A percentile compares a stretch with the other conserved stretches of the same genome.
Evolutionary conservation across 1,140 invertebrate species (phyloP).

Genomic region (Neotoxoptera formosana): DNA sequence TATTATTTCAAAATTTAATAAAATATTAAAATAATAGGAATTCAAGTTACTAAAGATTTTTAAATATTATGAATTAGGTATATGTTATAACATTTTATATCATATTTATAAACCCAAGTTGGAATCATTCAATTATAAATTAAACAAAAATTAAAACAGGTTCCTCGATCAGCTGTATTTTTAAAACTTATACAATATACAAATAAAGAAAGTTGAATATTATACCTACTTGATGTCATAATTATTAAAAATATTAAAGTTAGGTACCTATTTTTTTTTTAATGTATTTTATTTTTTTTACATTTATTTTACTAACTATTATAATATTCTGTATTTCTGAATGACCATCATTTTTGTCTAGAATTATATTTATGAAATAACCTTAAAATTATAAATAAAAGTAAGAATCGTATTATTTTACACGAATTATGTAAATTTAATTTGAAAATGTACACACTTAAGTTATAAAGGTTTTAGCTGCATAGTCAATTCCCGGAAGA

Average conservation of each 20-base stretch:
- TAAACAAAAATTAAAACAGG: background rate
- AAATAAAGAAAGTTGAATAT: background rate
- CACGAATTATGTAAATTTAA: background rate
- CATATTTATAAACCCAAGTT: background rate
- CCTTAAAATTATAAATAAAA: background rate
- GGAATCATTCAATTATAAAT: background rate
- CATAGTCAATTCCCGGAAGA: slow-evolving; percentile 23
- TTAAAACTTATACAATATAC: background rate
- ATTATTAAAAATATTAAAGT: background rate
- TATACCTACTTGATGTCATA: background rate
- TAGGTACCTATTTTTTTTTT: background rate
- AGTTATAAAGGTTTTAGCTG: background rate
- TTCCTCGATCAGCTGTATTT: background rate
- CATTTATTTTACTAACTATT: background rate
- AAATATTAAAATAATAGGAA: background rate
- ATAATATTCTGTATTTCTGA: background rate
- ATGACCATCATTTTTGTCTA: background rate
- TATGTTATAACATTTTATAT: background rate
- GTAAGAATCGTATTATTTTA: background rate
- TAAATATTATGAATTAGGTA: background rate
- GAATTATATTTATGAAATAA: background rate
- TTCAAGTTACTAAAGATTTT: background rate
- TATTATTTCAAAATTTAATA: too few relatives aligned
- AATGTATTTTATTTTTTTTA: background rate
- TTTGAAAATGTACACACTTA: background rate